Percentiles rank a stretch among this genome's conserved stretches.
Evolutionary conservation across 2,797 vertebrate genomes (phyloP).

Genomic region (Coreius guichenoti): DNA sequence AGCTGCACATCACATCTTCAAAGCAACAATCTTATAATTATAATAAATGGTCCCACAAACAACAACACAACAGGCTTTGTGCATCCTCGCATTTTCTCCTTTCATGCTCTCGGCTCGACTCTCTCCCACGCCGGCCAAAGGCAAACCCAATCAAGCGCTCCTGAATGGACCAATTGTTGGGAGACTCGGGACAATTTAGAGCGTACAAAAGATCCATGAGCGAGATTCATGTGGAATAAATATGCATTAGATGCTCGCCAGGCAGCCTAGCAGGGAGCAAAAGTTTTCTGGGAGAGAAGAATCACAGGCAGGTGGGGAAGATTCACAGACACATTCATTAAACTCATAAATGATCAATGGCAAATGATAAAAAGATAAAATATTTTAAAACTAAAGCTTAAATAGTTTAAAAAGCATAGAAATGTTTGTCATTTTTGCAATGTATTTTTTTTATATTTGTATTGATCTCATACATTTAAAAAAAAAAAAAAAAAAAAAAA

Average conservation of each 20-base stretch:
- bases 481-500: too few species aligned
- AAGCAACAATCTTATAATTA: not conserved
- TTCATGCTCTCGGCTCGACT: constrained; percentile 23
- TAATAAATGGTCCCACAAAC: not conserved
- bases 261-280: not conserved
- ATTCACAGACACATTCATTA: not conserved
- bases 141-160: constrained; percentile 50
- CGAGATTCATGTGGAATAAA: constrained; percentile 30
- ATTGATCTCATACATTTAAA: not conserved
- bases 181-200: constrained; percentile 38
- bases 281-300: constrained; percentile 3
- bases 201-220: constrained; percentile 43
- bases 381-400: not conserved
- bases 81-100: not conserved
- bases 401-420: too few species aligned
- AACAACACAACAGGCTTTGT: constrained; percentile 36
- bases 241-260: constrained; percentile 3
- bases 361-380: not conserved
- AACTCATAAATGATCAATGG: not conserved
- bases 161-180: constrained; percentile 59
- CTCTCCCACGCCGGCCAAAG: constrained; percentile 40
- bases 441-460: not conserved
- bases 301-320: constrained; percentile 23
- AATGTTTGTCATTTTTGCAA: not conserved
- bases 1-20: not conserved